These are phyloP conservation scores for Sebastes iracundus DNA, from an alignment of 2,797 vertebrate species.

Conservation along the genomic window DNA sequence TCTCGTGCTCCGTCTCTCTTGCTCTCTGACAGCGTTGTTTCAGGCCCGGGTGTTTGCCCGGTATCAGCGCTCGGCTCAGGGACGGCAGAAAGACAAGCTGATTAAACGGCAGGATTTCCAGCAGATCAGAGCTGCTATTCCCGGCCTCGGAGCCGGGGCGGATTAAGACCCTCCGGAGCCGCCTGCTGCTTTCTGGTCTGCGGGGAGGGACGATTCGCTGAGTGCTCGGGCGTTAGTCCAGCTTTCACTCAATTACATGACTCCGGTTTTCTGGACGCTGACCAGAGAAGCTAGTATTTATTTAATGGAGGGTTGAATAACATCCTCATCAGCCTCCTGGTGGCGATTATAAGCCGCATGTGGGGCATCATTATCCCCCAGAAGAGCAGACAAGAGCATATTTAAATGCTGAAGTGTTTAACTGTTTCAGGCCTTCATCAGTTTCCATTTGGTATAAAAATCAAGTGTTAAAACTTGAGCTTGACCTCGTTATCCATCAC, in stretches of 20 bases:
- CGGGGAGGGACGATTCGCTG: neutral
- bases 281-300: neutral
- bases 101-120: constrained; percentile 67
- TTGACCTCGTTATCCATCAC: too few relatives aligned
- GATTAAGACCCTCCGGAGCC: constrained; percentile 61
- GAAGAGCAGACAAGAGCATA: neutral
- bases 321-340: neutral
- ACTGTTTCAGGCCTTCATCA: neutral
- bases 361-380: neutral
- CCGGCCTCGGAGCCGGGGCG: constrained; percentile 5
- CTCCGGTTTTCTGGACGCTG: neutral
- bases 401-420: neutral
- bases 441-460: neutral
- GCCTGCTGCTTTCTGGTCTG: constrained; percentile 1
- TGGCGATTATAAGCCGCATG: neutral
- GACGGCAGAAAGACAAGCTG: constrained; percentile 63
- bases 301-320: neutral
- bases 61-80: constrained; percentile 29
- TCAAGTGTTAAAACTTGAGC: too few relatives aligned
- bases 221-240: neutral
- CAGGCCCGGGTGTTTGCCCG: neutral
- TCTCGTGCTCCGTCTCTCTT: neutral
- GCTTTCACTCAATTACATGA: constrained; percentile 16
- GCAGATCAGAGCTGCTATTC: constrained; percentile 76
- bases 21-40: neutral